Evolutionary conservation across 2,888 invertebrate species (phyloP).

Genomic region (Blastobasis lacticolella): DNA sequence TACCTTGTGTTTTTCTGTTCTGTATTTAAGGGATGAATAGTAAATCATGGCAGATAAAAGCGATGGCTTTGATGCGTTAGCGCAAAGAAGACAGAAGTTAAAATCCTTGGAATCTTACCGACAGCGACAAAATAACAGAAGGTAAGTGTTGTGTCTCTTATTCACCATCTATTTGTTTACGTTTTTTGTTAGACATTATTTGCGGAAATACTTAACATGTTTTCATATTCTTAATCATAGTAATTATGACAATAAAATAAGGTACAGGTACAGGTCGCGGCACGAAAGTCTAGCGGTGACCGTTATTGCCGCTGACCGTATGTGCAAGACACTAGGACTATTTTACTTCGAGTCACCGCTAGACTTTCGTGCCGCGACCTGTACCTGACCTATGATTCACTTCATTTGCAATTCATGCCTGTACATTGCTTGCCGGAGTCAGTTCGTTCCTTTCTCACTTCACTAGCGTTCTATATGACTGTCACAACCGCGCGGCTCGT

Average conservation of each 20-base stretch:
- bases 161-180: not conserved
- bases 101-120: not conserved
- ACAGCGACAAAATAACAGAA: not conserved
- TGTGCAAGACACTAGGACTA: too few species aligned
- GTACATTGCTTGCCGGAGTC: too few species aligned
- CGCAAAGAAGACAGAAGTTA: not conserved
- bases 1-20: not conserved
- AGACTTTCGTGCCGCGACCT: too few species aligned
- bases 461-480: not conserved
- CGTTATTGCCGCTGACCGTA: too few species aligned
- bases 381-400: not conserved
- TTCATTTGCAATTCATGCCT: not conserved
- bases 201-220: not conserved
- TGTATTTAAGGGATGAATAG: not conserved
- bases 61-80: not conserved
- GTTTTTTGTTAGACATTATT: not conserved
- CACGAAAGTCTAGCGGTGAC: too few species aligned
- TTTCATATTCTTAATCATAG: not conserved
- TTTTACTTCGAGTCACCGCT: too few species aligned
- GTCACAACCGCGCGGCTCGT: not conserved
- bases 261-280: not conserved
- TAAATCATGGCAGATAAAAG: not conserved
- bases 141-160: not conserved
- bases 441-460: not conserved
- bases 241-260: not conserved